A percentile compares a stretch with the other conserved stretches of the same genome.
These are phyloP conservation scores for Danio choprae DNA, from an alignment of 2,797 vertebrate species.

Conservation along the genomic window DNA sequence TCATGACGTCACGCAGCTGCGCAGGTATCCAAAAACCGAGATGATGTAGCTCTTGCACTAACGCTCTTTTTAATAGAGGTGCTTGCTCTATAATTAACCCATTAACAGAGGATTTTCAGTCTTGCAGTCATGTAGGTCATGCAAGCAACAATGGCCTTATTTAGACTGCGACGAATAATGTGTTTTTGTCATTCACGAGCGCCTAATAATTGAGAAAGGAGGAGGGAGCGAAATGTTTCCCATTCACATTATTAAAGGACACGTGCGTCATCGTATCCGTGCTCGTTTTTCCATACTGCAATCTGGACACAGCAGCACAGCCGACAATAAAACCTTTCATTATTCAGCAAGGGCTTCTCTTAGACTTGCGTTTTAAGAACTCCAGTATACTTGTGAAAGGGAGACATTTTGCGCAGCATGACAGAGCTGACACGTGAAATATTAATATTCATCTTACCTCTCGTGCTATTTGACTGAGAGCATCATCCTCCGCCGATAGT, in stretches of 20 bases:
- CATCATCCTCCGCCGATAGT: conserved; percentile 87
- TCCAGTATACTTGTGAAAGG: neutral
- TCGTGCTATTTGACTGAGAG: conserved; percentile 86
- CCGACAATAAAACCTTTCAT: neutral
- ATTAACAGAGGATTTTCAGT: conserved; percentile 21
- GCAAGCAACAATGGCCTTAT: conserved; percentile 53
- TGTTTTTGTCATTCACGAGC: conserved; percentile 28
- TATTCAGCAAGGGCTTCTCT: neutral
- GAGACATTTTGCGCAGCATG: conserved; percentile 55
- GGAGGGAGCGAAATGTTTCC: neutral
- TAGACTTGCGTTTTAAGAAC: neutral
- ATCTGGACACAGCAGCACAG: neutral
- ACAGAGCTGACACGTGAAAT: conserved; percentile 9
- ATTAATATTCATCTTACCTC: conserved; percentile 77
- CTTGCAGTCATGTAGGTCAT: conserved; percentile 55
- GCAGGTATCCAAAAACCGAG: conserved; percentile 21
- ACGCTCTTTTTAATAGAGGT: neutral
- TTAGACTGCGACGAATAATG: conserved; percentile 49
- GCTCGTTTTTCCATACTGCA: conserved; percentile 1
- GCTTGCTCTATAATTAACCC: neutral
- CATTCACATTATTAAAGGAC: conserved; percentile 18
- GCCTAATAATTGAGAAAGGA: neutral
- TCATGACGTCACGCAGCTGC: conserved; percentile 36
- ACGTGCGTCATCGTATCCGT: neutral
- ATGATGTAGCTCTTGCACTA: conserved; percentile 13